Evolutionary conservation across 2,797 vertebrate species (phyloP).

Genomic region (Poecilia velifera): DNA sequence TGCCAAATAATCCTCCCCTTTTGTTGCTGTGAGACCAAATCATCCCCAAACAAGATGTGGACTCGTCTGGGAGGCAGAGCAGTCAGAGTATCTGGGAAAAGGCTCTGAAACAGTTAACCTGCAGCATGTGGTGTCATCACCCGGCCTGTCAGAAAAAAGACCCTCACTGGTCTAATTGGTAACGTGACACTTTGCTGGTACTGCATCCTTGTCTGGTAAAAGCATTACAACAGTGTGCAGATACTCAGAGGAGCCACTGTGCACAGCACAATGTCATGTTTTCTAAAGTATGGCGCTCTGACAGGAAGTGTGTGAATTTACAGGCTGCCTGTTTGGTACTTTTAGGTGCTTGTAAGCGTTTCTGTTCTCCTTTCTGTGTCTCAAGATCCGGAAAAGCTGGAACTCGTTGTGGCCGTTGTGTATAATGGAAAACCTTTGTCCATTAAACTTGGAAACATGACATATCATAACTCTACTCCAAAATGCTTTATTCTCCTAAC

Average conservation of each 20-base stretch:
- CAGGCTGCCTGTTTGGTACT: slow-evolving; percentile 12
- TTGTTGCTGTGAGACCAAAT: slow-evolving; percentile 25
- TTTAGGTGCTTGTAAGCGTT: slow-evolving; percentile 7
- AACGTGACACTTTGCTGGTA: slow-evolving; percentile 68
- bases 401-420: background rate
- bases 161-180: slow-evolving; percentile 73
- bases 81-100: slow-evolving; percentile 74
- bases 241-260: slow-evolving; percentile 41
- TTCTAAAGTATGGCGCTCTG: slow-evolving; percentile 16
- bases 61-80: slow-evolving; percentile 59
- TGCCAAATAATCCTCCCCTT: slow-evolving; percentile 5
- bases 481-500: slow-evolving; percentile 5
- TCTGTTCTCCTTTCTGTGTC: slow-evolving; percentile 10
- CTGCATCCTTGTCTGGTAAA: slow-evolving; percentile 70
- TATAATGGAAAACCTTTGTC: background rate
- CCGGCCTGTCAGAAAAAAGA: slow-evolving; percentile 51
- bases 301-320: slow-evolving; percentile 26
- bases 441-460: background rate
- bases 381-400: slow-evolving; percentile 13
- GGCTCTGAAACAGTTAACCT: slow-evolving; percentile 65
- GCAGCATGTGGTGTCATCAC: slow-evolving; percentile 63
- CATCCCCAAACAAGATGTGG: slow-evolving; percentile 54
- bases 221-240: slow-evolving; percentile 53
- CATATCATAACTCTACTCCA: background rate
- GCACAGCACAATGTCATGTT: slow-evolving; percentile 20